These are phyloP conservation scores for Rhyacophila evoluta DNA, from an alignment of 2,888 invertebrate genomes.

Conservation along the genomic window DNA sequence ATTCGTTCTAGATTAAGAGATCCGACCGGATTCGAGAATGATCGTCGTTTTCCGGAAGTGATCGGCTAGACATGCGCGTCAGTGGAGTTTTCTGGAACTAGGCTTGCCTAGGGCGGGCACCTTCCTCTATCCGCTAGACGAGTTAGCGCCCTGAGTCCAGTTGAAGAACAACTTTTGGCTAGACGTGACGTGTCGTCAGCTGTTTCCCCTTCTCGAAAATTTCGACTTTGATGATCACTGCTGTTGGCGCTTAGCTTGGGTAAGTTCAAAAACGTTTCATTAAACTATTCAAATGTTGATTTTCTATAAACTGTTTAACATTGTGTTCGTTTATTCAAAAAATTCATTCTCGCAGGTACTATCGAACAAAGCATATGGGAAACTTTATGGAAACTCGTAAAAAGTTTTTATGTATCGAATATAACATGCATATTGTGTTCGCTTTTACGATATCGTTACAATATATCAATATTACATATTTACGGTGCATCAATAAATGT, in stretches of 20 bases:
- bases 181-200: constrained; percentile 35
- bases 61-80: constrained; percentile 56
- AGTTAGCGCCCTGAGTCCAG: constrained; percentile 39
- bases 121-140: constrained; percentile 40
- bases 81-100: background rate
- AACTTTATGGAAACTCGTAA: constrained; percentile 2
- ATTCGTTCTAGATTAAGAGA: constrained; percentile 71
- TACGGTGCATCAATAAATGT: background rate
- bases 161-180: constrained; percentile 39
- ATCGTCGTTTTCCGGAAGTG: constrained; percentile 62
- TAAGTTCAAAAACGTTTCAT: background rate
- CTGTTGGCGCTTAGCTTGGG: background rate
- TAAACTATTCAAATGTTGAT: no score
- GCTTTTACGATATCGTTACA: background rate
- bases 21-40: constrained; percentile 60
- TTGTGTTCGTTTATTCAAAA: background rate
- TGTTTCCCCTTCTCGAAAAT: background rate
- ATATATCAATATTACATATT: background rate
- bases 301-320: background rate
- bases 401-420: background rate
- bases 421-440: background rate
- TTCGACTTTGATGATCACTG: background rate
- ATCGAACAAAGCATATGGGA: background rate
- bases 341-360: background rate
- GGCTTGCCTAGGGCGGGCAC: constrained; percentile 29